Percentiles rank a stretch among this genome's conserved stretches.
Evolutionary conservation across 2,888 invertebrate species (phyloP).

Genomic region (Diaphora mendica): DNA sequence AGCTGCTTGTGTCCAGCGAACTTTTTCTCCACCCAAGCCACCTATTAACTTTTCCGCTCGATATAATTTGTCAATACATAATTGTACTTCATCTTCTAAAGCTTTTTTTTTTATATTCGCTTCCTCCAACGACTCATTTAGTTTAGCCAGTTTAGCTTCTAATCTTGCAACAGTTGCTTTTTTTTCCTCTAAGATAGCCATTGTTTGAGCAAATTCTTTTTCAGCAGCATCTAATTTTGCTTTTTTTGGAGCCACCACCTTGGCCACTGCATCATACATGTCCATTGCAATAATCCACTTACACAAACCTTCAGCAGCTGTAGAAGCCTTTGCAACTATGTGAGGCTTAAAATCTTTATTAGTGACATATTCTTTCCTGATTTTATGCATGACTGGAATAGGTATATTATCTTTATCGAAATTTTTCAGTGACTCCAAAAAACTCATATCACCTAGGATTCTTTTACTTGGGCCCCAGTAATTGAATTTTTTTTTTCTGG

Average conservation of each 20-base stretch:
- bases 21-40: constrained; percentile 95
- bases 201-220: constrained; percentile 92
- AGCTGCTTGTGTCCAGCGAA: constrained; percentile 93
- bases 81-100: constrained; percentile 90
- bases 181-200: constrained; percentile 94
- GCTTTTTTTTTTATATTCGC: constrained; percentile 89
- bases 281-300: constrained; percentile 97
- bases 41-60: constrained; percentile 95
- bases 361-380: constrained; percentile 91
- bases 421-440: constrained; percentile 90
- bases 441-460: constrained; percentile 92
- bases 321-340: constrained; percentile 94
- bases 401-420: constrained; percentile 96
- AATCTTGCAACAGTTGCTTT: constrained; percentile 91
- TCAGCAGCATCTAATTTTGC: constrained; percentile 93
- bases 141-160: constrained; percentile 91
- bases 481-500: constrained; percentile 90
- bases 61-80: constrained; percentile 93
- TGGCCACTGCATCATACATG: constrained; percentile 94
- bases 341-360: constrained; percentile 93
- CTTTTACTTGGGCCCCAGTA: constrained; percentile 95
- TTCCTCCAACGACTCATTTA: constrained; percentile 89
- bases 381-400: constrained; percentile 89
- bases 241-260: constrained; percentile 94
- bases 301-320: constrained; percentile 97